phyloP scores from a whole-genome alignment of 2,113 vertebrate genomes.

The Apteryx mantelli region DNA sequence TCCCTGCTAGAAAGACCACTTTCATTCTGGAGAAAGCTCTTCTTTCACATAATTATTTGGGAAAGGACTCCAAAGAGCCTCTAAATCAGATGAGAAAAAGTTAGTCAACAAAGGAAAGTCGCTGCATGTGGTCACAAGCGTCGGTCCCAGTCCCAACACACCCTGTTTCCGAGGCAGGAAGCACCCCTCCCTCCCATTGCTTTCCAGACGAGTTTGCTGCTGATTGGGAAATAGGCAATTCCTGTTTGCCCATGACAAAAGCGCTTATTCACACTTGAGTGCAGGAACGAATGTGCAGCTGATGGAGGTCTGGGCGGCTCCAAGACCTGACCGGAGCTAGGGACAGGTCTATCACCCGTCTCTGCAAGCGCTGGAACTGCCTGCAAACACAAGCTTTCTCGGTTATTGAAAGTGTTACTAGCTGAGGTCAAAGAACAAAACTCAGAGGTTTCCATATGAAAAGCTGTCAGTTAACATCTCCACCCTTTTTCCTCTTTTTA shows the following conservation, averaged over 20 bases:
- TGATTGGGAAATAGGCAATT: background rate
- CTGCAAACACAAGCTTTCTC: background rate
- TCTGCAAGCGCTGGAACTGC: background rate
- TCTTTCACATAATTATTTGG: accelerated
- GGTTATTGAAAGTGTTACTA: accelerated
- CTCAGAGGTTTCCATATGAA: background rate
- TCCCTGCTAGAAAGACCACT: background rate
- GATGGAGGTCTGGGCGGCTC: background rate
- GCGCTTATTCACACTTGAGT: accelerated
- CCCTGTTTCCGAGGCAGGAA: background rate
- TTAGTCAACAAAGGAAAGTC: background rate
- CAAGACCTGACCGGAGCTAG: accelerated
- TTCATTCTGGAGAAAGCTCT: background rate
- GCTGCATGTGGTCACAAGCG: background rate
- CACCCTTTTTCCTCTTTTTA: background rate
- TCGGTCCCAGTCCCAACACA: background rate
- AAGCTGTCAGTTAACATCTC: accelerated
- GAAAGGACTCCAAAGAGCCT: accelerated
- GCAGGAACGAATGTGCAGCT: accelerated
- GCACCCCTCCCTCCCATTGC: background rate
- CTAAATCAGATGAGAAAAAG: background rate
- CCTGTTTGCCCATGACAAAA: background rate
- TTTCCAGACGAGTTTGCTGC: background rate
- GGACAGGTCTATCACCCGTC: accelerated
- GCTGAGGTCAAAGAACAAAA: background rate